These are phyloP conservation scores for Crocidura indochinensis DNA, from an alignment of 2,797 vertebrate species.

Conservation along the genomic window DNA sequence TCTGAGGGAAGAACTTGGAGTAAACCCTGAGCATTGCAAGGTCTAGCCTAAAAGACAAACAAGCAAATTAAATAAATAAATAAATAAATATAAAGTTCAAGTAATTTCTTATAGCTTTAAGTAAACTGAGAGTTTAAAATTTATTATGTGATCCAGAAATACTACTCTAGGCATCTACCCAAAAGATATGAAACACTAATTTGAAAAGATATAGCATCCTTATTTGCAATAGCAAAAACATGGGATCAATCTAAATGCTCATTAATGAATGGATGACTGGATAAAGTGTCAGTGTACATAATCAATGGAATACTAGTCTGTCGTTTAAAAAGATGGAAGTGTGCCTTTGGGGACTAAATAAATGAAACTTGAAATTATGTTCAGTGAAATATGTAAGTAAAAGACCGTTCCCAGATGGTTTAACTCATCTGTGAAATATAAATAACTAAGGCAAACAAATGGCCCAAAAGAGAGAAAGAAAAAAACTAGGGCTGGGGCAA, in stretches of 20 bases:
- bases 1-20: no score
- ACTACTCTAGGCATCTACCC: background rate
- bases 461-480: no score
- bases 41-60: constrained; percentile 28
- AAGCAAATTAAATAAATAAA: background rate
- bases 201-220: background rate
- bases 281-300: background rate
- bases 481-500: no score
- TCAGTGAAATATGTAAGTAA: background rate
- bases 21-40: no score
- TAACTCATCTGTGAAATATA: no score
- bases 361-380: background rate
- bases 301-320: background rate
- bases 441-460: no score
- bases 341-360: background rate
- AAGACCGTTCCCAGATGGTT: no score
- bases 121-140: constrained; percentile 15
- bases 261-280: background rate
- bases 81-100: no score
- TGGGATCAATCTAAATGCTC: background rate
- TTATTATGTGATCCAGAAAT: background rate
- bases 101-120: constrained; percentile 7
- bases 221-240: background rate
- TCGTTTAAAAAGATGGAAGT: background rate
- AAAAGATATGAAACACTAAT: background rate